These are phyloP conservation scores for Natrix natrix DNA, from an alignment of 2,797 vertebrate genomes.

Conservation along the genomic window DNA sequence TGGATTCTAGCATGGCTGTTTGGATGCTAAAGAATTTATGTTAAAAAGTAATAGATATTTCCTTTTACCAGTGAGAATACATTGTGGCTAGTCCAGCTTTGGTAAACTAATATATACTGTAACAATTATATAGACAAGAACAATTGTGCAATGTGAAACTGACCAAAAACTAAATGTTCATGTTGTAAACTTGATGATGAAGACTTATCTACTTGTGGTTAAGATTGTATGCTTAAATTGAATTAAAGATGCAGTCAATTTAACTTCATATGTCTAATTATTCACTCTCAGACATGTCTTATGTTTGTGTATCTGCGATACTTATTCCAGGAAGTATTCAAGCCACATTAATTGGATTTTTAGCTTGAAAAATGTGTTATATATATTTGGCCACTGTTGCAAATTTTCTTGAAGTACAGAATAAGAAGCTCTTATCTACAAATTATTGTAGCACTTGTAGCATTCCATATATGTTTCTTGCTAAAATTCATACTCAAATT, in stretches of 20 bases:
- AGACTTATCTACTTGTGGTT: constrained; percentile 33
- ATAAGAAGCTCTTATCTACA: neutral
- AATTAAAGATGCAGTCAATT: neutral
- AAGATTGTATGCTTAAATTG: neutral
- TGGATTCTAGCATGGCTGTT: neutral
- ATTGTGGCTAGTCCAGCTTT: neutral
- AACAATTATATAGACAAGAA: accelerated
- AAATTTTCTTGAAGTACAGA: neutral
- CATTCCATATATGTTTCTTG: neutral
- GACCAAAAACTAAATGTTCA: neutral
- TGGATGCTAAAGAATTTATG: neutral
- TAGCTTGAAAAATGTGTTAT: neutral
- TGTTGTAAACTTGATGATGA: constrained; percentile 19
- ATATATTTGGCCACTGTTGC: neutral
- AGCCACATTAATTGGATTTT: neutral
- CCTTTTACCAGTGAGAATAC: neutral
- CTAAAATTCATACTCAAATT: neutral
- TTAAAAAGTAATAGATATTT: neutral
- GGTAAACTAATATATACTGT: constrained; percentile 1
- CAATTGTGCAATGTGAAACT: neutral
- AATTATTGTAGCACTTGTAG: neutral
- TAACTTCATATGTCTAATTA: neutral
- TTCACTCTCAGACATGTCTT: neutral
- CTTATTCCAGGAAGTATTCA: neutral
- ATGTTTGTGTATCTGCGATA: neutral